These are phyloP conservation scores for Cathartes aura DNA, from an alignment of 2,113 vertebrate species.

Conservation along the genomic window DNA sequence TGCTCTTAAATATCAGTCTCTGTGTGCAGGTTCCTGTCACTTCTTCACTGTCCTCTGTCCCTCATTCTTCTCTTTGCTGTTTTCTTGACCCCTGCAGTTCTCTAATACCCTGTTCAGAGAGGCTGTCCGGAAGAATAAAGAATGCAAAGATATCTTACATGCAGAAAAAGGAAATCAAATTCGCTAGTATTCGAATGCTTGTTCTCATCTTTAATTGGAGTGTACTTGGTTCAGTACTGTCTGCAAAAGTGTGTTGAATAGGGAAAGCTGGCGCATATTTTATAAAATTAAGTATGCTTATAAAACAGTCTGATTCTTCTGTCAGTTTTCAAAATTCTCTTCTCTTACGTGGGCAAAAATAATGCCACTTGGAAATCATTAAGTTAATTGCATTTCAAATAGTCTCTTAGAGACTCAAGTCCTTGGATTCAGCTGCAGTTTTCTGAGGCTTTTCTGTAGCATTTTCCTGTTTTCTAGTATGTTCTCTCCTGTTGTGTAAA, in stretches of 20 bases:
- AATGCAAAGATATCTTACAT: background rate
- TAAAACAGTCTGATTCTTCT: background rate
- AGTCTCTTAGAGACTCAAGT: background rate
- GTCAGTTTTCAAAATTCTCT: background rate
- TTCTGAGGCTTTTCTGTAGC: background rate
- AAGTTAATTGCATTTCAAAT: background rate
- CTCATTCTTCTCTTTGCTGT: background rate
- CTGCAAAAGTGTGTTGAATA: background rate
- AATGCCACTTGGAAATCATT: background rate
- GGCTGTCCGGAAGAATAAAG: background rate
- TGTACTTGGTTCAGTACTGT: background rate
- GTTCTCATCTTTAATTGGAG: background rate
- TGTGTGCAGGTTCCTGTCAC: background rate
- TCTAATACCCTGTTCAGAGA: background rate
- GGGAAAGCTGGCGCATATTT: background rate
- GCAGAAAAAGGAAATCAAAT: background rate
- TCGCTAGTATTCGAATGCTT: background rate
- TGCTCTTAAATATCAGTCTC: background rate
- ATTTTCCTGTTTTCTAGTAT: slow-evolving; percentile 3
- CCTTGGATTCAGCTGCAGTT: background rate
- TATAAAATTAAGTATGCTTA: background rate
- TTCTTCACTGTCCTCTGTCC: background rate
- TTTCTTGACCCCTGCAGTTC: background rate
- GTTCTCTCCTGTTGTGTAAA: slow-evolving; percentile 16
- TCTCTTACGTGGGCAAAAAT: background rate